Conservation (phyloP, 2,113 vertebrate species). For the Pelecanus crispus region DNA sequence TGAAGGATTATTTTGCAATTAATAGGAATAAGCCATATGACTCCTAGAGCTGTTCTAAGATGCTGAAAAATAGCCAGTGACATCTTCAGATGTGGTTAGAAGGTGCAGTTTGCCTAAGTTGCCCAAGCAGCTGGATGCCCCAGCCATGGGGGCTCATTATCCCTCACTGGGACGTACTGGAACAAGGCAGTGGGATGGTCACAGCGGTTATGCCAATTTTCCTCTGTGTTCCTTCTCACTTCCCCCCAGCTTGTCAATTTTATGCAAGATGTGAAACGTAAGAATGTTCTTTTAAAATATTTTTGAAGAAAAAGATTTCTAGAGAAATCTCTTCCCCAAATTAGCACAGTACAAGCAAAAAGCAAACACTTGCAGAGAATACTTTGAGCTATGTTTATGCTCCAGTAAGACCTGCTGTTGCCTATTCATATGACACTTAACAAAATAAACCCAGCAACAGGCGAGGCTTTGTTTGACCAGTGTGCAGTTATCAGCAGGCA, state of each 20-base stretch:
- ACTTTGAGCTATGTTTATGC: not conserved
- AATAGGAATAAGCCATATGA: not conserved
- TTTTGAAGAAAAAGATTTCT: not conserved
- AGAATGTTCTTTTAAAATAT: not conserved
- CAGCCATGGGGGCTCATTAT: not conserved
- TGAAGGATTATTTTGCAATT: not conserved
- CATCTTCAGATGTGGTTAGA: not conserved
- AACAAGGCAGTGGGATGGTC: not conserved
- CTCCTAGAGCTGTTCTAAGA: not conserved
- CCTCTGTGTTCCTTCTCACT: not conserved
- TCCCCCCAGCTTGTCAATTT: not conserved
- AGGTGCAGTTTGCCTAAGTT: not conserved
- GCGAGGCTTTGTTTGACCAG: not conserved
- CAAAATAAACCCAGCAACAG: not conserved
- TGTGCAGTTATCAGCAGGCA: not conserved
- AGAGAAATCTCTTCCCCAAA: not conserved
- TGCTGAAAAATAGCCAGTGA: not conserved
- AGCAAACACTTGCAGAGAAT: not conserved
- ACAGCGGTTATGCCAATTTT: accelerated
- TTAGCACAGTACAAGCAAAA: not conserved
- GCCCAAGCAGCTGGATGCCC: not conserved
- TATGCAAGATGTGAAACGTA: not conserved
- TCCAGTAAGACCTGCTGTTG: not conserved
- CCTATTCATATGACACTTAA: not conserved
- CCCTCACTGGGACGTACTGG: accelerated